Evolutionary conservation across 2,113 vertebrate species (phyloP).

Genomic region (Sula dactylatra): DNA sequence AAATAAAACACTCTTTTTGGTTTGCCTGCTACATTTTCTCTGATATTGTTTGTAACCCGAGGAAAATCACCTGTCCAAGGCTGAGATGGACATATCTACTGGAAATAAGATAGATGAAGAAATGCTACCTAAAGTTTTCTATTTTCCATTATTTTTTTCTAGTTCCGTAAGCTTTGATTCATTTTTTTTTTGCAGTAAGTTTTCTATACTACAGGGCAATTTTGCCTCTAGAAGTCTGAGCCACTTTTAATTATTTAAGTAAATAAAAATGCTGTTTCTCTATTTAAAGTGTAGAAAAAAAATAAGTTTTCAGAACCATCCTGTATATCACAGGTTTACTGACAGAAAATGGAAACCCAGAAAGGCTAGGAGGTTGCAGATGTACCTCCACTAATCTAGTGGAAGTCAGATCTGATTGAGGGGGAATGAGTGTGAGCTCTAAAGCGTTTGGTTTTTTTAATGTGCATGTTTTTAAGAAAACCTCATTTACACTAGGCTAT

Average conservation of each 20-base stretch:
- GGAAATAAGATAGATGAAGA: neutral
- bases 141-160: neutral
- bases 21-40: neutral
- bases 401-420: neutral
- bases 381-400: neutral
- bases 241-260: neutral
- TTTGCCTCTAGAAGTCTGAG: neutral
- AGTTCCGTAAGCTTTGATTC: neutral
- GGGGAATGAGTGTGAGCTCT: rapidly evolving
- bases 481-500: neutral
- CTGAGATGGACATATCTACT: neutral
- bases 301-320: neutral
- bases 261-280: neutral
- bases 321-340: neutral
- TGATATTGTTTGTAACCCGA: neutral
- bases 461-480: neutral
- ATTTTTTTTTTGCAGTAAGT: neutral
- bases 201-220: neutral
- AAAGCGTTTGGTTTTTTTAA: neutral
- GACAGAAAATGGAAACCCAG: neutral
- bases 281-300: neutral
- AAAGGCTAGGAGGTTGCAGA: neutral
- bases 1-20: neutral
- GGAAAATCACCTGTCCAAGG: neutral
- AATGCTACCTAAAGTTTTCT: neutral